Evolutionary conservation across 2,113 vertebrate species (phyloP).

Genomic region (Etheostoma spectabile): DNA sequence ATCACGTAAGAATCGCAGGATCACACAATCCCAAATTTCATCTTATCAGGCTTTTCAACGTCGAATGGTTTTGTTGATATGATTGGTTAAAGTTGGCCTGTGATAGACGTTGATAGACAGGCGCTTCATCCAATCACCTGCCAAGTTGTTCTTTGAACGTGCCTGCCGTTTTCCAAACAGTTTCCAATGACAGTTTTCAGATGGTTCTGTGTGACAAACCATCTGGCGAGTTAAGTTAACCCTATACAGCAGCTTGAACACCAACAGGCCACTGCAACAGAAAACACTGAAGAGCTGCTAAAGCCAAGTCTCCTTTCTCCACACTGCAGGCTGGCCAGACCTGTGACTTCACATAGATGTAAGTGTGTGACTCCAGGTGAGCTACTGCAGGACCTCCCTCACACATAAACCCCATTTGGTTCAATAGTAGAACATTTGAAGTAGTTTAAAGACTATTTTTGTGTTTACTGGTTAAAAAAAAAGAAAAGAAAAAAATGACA

Average conservation of each 20-base stretch:
- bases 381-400: not conserved
- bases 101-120: not conserved
- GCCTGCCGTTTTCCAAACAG: not conserved
- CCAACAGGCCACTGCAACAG: not conserved
- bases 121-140: not conserved
- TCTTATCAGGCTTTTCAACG: not conserved
- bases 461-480: not conserved
- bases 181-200: not conserved
- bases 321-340: not conserved
- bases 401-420: not conserved
- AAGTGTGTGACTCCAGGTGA: not conserved
- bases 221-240: too few species aligned
- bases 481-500: too few species aligned
- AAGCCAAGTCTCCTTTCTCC: not conserved
- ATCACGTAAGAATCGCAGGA: not conserved
- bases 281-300: not conserved
- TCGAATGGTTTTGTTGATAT: not conserved
- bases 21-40: not conserved
- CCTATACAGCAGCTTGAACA: not conserved
- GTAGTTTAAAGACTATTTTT: not conserved
- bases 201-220: not conserved
- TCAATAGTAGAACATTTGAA: not conserved
- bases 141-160: not conserved
- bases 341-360: not conserved
- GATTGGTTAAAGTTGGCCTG: slow-evolving; percentile 3